phyloP scores from a whole-genome alignment of 2,797 vertebrate species.

The Fratercula arctica region DNA sequence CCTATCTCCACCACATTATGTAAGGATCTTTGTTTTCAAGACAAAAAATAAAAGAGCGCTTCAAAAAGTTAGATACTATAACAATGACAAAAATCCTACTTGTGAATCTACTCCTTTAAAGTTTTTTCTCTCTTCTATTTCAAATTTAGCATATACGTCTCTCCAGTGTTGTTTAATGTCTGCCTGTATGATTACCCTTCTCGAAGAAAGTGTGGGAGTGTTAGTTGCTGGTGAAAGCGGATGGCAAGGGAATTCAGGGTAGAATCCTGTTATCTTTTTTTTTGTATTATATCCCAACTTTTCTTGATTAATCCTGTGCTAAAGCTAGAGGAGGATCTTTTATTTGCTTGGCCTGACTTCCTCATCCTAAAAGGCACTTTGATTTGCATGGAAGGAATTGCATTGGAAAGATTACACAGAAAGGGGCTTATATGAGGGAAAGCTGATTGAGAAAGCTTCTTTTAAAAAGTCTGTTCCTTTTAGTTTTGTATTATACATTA shows the following conservation, averaged over 20 bases:
- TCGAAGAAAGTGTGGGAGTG: neutral
- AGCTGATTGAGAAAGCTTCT: slow-evolving; percentile 34
- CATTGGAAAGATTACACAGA: slow-evolving; percentile 30
- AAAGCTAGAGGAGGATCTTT: slow-evolving; percentile 27
- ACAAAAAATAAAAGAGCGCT: neutral
- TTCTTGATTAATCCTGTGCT: neutral
- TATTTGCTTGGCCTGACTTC: neutral
- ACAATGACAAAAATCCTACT: slow-evolving; percentile 21
- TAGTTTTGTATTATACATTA: slow-evolving; percentile 2
- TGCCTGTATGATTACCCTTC: neutral
- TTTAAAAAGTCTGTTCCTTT: slow-evolving; percentile 5
- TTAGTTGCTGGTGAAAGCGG: neutral
- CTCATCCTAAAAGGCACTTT: slow-evolving; percentile 25
- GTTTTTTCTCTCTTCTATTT: neutral
- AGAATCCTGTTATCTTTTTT: neutral
- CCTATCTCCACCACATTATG: neutral
- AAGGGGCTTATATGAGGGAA: slow-evolving; percentile 38
- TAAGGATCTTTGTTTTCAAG: neutral
- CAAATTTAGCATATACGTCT: neutral
- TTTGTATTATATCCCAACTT: neutral
- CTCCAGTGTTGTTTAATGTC: slow-evolving; percentile 1
- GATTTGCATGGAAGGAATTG: slow-evolving; percentile 39
- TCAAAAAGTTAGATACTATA: neutral
- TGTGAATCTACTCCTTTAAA: neutral
- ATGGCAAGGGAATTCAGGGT: neutral